phyloP scores from a whole-genome alignment of 2,888 invertebrate species.

The Habrosyne pyritoides region DNA sequence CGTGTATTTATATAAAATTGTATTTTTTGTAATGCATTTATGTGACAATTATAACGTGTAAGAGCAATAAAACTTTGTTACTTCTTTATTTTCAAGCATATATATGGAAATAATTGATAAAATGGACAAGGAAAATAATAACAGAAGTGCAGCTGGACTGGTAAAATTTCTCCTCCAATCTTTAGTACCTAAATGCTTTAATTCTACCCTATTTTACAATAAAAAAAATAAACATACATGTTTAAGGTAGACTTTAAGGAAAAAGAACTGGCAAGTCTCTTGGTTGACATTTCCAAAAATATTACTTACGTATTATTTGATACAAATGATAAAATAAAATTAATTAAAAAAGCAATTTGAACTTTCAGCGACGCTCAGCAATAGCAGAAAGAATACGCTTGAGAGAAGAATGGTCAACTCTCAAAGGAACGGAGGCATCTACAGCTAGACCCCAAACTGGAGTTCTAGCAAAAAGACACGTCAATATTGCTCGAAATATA shows the following conservation, averaged over 20 bases:
- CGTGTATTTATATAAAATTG: no score
- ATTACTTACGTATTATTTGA: no score
- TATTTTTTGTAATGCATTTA: background rate
- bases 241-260: background rate
- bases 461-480: constrained; percentile 11
- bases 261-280: background rate
- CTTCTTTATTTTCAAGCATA: background rate
- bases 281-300: background rate
- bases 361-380: constrained; percentile 68
- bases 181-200: constrained; percentile 29
- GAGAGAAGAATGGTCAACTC: constrained; percentile 69
- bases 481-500: constrained; percentile 8
- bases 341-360: background rate
- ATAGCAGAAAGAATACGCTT: constrained; percentile 64
- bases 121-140: constrained; percentile 61
- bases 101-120: constrained; percentile 6
- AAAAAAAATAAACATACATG: background rate
- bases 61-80: background rate
- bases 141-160: constrained; percentile 63
- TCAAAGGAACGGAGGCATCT: constrained; percentile 53
- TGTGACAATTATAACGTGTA: background rate
- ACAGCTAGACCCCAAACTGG: constrained; percentile 15
- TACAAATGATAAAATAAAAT: no score
- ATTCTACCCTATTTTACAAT: background rate
- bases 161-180: no score